Evolutionary conservation across 2,888 invertebrate species (phyloP), one percentile per base, ranked within the genome.

Genomic region (Parapristionchus giblindavisi): DNA sequence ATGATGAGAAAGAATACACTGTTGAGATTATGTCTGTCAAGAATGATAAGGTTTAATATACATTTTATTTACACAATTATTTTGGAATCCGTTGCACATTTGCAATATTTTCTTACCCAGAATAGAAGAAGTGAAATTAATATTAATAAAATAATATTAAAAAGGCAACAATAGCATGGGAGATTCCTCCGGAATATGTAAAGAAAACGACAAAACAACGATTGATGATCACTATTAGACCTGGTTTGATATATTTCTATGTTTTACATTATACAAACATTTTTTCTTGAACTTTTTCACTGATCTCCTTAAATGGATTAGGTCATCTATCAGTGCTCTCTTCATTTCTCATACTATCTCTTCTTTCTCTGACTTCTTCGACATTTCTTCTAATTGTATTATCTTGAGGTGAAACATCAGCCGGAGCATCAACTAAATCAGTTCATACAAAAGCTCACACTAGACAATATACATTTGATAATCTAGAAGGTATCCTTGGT

Each of bases 191-290:
- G n/a, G 51, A 75, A 38, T 36, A 68, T 17, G 75, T 52, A 5
- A 75, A 72, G n/a, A 24, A 54, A 58, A 75, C 77, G 3, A 78
- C 78, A 0, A 74, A 75, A 65, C 78, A 78, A 48, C 40, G 78
- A 24, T 40, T 76, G 32, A 75, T 78, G 76, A 77, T 78, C 36
- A 66, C 58, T 0, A 61, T 60, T 1, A 17, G 73, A 32, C 73
- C 73, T 32, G 73, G 73, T 73, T 17, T 2, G 27, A 14, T 17
- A 17, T 36, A n/a, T 34, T 60, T 34, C 21, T 34, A 21, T 17
- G 60, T 6, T 6, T 29, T 27, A 17, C 58, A 24, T 4, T 4
- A 17, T 58, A n/a, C n/a, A n/a, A n/a, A n/a, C n/a, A n/a, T n/a
- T n/a, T n/a, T n/a, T n/a, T n/a, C n/a, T n/a, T n/a, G n/a, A n/a